These are phyloP conservation scores for Diabrotica balteata DNA, from an alignment of 2,888 invertebrate genomes.

Conservation along the genomic window DNA sequence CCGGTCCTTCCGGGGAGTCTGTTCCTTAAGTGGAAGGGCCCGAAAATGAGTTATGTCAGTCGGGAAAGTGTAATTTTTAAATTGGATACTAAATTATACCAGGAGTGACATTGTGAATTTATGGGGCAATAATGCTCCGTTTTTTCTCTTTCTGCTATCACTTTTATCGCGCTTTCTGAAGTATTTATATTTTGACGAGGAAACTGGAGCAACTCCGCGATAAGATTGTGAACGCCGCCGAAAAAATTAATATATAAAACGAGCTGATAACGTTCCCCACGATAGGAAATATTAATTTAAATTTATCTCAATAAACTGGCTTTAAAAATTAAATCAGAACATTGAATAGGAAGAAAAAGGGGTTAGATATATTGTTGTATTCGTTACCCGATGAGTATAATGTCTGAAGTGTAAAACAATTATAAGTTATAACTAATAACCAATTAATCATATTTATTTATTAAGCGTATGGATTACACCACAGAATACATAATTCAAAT, in stretches of 20 bases:
- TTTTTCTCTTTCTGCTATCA: conserved; percentile 20
- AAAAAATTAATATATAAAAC: conserved; percentile 12
- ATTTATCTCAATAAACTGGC: background rate
- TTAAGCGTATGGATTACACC: no score
- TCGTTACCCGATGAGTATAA: no score
- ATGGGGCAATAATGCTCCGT: conserved; percentile 32
- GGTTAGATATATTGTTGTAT: no score
- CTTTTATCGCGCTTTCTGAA: conserved; percentile 20
- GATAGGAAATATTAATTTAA: background rate
- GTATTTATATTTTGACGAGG: conserved; percentile 18
- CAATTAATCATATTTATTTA: no score
- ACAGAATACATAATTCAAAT: no score
- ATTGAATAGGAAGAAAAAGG: no score
- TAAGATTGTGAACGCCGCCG: conserved; percentile 12
- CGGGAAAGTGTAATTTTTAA: conserved; percentile 42
- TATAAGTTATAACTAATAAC: no score
- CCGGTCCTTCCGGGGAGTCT: conserved; percentile 20
- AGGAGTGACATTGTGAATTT: conserved; percentile 34
- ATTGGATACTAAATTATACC: conserved; percentile 40
- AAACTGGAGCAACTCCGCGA: conserved; percentile 11
- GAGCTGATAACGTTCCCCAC: background rate
- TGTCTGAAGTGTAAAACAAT: no score
- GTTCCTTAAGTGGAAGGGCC: conserved; percentile 34
- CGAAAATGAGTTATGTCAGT: conserved; percentile 41
- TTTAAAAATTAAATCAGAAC: no score